These are phyloP conservation scores for Nemoura dubitans DNA, from an alignment of 2,888 invertebrate genomes.

Conservation along the genomic window DNA sequence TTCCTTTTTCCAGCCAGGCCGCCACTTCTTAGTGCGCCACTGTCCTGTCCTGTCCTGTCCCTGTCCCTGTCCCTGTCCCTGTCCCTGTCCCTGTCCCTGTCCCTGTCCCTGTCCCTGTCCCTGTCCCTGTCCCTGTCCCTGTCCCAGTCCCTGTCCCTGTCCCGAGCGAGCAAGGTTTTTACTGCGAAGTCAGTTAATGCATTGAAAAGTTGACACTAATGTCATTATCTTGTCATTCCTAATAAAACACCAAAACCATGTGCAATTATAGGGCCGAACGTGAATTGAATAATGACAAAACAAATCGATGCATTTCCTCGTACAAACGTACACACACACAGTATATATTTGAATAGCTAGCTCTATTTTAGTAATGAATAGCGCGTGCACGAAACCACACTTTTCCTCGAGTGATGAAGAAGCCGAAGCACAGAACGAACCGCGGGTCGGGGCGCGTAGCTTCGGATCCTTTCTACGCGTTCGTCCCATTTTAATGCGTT, in stretches of 20 bases:
- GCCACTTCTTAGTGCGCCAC: not conserved
- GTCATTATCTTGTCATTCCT: not conserved
- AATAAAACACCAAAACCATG: not conserved
- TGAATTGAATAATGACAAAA: not conserved
- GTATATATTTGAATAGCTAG: not conserved
- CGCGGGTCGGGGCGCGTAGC: not conserved
- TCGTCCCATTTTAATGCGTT: not conserved
- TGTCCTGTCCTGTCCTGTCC: too few species aligned
- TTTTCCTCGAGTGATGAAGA: not conserved
- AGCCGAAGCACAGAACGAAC: not conserved
- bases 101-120: too few species aligned
- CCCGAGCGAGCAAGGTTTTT: too few species aligned
- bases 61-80: too few species aligned
- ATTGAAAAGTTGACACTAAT: not conserved
- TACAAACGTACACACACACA: not conserved
- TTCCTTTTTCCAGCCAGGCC: not conserved
- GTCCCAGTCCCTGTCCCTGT: too few species aligned
- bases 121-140: too few species aligned
- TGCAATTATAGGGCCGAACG: not conserved
- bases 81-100: too few species aligned
- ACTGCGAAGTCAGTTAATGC: too few species aligned
- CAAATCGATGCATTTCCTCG: not conserved
- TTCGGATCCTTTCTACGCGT: not conserved
- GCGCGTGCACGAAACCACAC: not conserved
- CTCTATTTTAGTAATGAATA: not conserved